A percentile compares a stretch with the other conserved stretches of the same genome.
phyloP scores from a whole-genome alignment of 1,140 invertebrate species.

The Trigoniulus corallinus region DNA sequence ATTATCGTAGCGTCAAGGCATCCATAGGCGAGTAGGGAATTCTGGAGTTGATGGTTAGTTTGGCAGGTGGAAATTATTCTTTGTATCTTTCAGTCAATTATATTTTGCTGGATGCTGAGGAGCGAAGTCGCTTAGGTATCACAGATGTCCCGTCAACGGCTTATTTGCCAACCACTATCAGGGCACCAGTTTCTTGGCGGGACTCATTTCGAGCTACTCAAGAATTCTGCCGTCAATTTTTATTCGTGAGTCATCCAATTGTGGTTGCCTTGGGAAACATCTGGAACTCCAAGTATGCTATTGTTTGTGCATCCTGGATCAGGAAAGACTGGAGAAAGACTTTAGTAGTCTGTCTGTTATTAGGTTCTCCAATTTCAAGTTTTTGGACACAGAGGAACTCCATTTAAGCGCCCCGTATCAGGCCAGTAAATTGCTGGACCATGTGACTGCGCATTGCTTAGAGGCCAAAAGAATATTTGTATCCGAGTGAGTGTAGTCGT shows the following conservation, averaged over 20 bases:
- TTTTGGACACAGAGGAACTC: constrained; percentile 26
- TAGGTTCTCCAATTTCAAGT: not conserved
- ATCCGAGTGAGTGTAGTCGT: constrained; percentile 4
- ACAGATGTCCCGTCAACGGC: constrained; percentile 32
- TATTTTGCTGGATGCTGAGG: constrained; percentile 46
- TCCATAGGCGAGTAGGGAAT: not conserved
- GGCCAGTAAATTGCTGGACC: constrained; percentile 8
- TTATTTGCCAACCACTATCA: constrained; percentile 38
- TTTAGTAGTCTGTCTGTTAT: constrained; percentile 4
- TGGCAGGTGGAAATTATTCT: not conserved
- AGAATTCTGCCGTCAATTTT: constrained; percentile 39
- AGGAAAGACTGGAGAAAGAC: not conserved
- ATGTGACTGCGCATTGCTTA: constrained; percentile 14
- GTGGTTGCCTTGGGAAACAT: constrained; percentile 42
- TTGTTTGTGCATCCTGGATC: constrained; percentile 2
- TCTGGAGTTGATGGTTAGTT: not conserved
- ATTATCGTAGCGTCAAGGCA: not conserved
- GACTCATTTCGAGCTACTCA: constrained; percentile 32
- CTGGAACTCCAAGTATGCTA: constrained; percentile 45
- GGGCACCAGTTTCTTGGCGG: constrained; percentile 68
- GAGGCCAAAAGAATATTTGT: not conserved
- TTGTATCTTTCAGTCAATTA: constrained; percentile 35
- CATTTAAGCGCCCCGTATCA: constrained; percentile 24
- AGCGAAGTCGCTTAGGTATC: constrained; percentile 43
- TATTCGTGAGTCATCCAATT: constrained; percentile 52